phyloP scores from a whole-genome alignment of 2,888 invertebrate genomes.

The Pelosia muscerda region DNA sequence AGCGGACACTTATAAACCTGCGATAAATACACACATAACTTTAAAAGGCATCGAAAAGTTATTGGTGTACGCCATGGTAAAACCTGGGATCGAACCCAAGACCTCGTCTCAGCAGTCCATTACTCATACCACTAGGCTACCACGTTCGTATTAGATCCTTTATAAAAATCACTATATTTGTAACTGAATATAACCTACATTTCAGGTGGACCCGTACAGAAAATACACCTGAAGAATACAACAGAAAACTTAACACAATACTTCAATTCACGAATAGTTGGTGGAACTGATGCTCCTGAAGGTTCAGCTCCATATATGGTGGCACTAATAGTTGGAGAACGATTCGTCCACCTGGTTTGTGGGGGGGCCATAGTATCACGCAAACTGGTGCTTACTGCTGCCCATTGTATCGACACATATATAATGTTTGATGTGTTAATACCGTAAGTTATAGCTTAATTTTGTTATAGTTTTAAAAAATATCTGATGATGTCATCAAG shows the following conservation, averaged over 20 bases:
- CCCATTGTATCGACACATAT: conserved; percentile 47
- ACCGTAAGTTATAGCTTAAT: conserved; percentile 3
- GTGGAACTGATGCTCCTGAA: conserved; percentile 44
- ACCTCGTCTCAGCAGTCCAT: too few species aligned
- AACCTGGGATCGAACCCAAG: too few species aligned
- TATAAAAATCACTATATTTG: too few species aligned
- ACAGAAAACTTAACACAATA: background rate
- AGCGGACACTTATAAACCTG: too few species aligned
- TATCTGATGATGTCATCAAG: too few species aligned
- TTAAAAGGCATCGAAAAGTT: too few species aligned
- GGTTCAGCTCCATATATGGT: conserved; percentile 47
- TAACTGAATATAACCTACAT: too few species aligned
- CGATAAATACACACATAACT: too few species aligned
- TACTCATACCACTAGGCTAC: too few species aligned
- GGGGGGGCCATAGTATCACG: conserved; percentile 47
- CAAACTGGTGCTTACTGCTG: conserved; percentile 43
- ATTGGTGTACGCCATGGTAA: too few species aligned
- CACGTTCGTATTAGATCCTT: too few species aligned
- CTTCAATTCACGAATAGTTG: conserved; percentile 40
- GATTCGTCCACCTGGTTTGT: conserved; percentile 30
- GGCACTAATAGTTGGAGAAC: conserved; percentile 32
- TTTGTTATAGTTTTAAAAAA: too few species aligned
- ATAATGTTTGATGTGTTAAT: background rate
- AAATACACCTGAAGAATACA: background rate
- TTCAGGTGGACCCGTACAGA: conserved; percentile 2